Evolutionary conservation across 2,797 vertebrate genomes (phyloP), one percentile per base, ranked within the genome.

Genomic region (Lacerta viridis): DNA sequence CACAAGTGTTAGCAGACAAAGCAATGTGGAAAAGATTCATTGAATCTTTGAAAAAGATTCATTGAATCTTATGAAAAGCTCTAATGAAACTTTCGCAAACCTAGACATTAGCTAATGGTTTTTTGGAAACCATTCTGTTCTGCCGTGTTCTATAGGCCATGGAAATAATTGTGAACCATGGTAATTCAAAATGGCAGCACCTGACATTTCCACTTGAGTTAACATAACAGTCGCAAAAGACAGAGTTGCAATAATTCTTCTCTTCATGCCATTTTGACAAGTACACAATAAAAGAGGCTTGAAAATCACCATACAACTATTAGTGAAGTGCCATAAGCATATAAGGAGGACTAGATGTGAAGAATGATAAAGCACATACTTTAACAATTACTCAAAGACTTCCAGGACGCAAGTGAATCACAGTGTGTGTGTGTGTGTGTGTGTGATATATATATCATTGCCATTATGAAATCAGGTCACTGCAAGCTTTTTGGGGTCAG

Each of bases 321-420:
- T 77, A 64, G 68, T 85, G 46, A 82, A 36, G 27, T 82, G 41
- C 6, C 81, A 59, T 1, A 13, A 83, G 27, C 61, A n/a, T 41
- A 78, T 50, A 78, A 76, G 43, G 79, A 89, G 23, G 15, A 78
- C 36, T 78, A 23, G 36, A 13, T 41, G 72, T 61, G 66, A 0
- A 1, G 43, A 81, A 10, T 15, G 1, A n/a, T 64, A 23, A 43
- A 69, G 76, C 7, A 15, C n/a, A 7, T 64, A 36, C n/a, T 74
- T 72, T 84, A 78, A 29, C 64, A 23, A 50, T 86, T 46, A 92
- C 29, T 69, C 61, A 39, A 80, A 18, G 55, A 41, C 76, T 86
- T 86, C 80, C 87, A 92, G 85, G 76, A 81, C 86, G 27, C 1
- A 74, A 90, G 64, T 75, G 55, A 86, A 86, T 86, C 55, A 90